Percentiles rank a stretch among this genome's conserved stretches.
These are phyloP conservation scores for Strigamia crassipes DNA, from an alignment of 2,888 invertebrate genomes.

Conservation along the genomic window DNA sequence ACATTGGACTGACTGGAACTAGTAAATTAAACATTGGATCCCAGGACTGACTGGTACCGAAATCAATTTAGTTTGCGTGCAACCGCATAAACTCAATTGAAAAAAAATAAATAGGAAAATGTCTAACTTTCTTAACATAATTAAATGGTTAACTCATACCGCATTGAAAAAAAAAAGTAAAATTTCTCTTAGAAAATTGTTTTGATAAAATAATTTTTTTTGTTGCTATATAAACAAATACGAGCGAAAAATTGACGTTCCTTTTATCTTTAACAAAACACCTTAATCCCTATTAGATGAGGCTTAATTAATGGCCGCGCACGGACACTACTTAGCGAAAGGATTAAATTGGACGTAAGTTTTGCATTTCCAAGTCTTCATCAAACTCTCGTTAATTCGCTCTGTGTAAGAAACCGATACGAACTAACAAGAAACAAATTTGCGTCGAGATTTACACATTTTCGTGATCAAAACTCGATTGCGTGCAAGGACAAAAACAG, in stretches of 20 bases:
- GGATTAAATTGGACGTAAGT: constrained; percentile 17
- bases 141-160: too few relatives aligned
- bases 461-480: background rate
- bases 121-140: too few relatives aligned
- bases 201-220: too few relatives aligned
- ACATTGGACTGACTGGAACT: too few relatives aligned
- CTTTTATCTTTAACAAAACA: constrained; percentile 6
- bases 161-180: too few relatives aligned
- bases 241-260: background rate
- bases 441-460: background rate
- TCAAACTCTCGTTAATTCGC: constrained; percentile 27
- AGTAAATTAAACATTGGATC: too few relatives aligned
- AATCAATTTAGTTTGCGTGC: too few relatives aligned
- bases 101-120: too few relatives aligned
- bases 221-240: background rate
- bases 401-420: background rate
- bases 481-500: background rate
- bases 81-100: too few relatives aligned
- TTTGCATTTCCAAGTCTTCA: constrained; percentile 17
- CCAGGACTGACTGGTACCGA: too few relatives aligned
- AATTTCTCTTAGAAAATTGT: too few relatives aligned
- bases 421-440: background rate
- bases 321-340: background rate
- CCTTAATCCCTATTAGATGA: background rate
- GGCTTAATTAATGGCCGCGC: constrained; percentile 5